Conservation (phyloP, 2,888 invertebrate genomes). For the Amblyjoppa proteus region DNA sequence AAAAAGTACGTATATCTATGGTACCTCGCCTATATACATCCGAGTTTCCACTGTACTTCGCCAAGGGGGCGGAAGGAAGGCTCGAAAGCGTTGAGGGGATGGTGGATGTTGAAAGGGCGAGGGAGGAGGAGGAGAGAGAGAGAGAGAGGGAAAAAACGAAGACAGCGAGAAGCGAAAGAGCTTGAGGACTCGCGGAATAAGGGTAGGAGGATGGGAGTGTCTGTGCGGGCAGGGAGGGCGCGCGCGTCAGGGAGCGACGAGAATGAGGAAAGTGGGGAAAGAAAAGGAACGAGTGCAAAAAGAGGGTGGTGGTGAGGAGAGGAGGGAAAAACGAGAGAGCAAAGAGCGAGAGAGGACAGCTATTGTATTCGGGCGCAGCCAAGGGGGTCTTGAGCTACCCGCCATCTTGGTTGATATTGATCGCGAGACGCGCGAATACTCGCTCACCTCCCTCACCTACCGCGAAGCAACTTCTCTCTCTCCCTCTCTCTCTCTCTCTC, state of each 20-base stretch:
- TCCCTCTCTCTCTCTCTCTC: constrained; percentile 61
- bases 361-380: constrained; percentile 83
- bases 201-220: constrained; percentile 71
- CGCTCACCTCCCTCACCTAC: constrained; percentile 71
- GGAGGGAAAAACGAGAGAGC: constrained; percentile 53
- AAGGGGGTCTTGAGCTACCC: constrained; percentile 82
- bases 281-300: constrained; percentile 53
- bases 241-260: constrained; percentile 9
- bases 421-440: constrained; percentile 84
- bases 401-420: constrained; percentile 85
- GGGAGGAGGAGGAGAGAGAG: constrained; percentile 1
- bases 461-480: constrained; percentile 64
- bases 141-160: constrained; percentile 36
- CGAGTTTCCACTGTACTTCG: constrained; percentile 12
- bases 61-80: constrained; percentile 45
- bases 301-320: constrained; percentile 56
- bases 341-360: constrained; percentile 71
- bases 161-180: constrained; percentile 38
- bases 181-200: constrained; percentile 67
- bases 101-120: constrained; percentile 53
- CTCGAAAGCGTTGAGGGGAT: constrained; percentile 31
- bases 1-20: constrained; percentile 12
- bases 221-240: constrained; percentile 43
- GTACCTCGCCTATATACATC: neutral
- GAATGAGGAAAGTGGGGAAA: constrained; percentile 57